A percentile compares a stretch with the other conserved stretches of the same genome.
Conservation (phyloP, 2,888 invertebrate species). For the Lysandra bellargus region DNA sequence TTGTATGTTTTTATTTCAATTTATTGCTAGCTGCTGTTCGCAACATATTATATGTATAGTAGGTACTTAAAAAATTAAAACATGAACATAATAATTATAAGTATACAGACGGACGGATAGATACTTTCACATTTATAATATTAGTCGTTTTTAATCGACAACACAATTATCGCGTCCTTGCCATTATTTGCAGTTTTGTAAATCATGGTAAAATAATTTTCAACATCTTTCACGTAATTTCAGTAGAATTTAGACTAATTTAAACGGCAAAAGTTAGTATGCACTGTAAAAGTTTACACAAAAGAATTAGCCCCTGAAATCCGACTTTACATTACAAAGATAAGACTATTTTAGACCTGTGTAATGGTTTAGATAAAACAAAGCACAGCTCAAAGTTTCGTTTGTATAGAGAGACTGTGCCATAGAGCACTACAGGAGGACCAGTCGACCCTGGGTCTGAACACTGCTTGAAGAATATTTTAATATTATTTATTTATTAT, state of each 20-base stretch:
- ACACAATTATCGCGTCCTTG: too few relatives aligned
- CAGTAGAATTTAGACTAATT: background rate
- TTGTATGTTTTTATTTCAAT: background rate
- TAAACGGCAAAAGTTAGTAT: background rate
- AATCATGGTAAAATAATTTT: background rate
- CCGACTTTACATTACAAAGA: conserved; percentile 25
- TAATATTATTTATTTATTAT: too few relatives aligned
- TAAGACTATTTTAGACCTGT: conserved; percentile 18
- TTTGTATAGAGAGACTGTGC: conserved; percentile 33
- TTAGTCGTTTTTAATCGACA: too few relatives aligned
- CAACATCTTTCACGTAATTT: background rate
- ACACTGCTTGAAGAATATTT: too few relatives aligned
- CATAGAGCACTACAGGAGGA: background rate
- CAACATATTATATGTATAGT: too few relatives aligned
- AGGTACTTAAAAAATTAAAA: too few relatives aligned
- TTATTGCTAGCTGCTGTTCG: background rate
- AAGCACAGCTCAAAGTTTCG: conserved; percentile 22
- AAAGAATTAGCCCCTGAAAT: conserved; percentile 18
- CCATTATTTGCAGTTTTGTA: too few relatives aligned
- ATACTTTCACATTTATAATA: too few relatives aligned
- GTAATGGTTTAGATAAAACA: conserved; percentile 27
- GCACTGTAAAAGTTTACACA: conserved; percentile 17
- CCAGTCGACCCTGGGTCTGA: background rate
- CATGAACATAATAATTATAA: too few relatives aligned
- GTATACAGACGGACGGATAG: too few relatives aligned